Base-by-base conservation (phyloP, 2,113 vertebrate genomes). In the Salvator merianae region DNA sequence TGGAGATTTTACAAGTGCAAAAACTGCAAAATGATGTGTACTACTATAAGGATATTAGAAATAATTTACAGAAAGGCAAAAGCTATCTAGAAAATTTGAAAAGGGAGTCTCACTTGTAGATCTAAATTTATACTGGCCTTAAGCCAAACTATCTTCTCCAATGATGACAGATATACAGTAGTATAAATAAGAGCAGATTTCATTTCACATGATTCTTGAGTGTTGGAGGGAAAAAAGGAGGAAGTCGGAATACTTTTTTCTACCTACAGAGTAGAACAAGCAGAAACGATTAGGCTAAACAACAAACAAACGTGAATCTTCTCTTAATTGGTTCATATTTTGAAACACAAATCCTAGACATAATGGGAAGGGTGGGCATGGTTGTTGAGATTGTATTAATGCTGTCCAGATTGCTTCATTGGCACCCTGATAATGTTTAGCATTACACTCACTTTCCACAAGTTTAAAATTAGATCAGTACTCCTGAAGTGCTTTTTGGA, bases 111-210 rank as follows among this genome's bases (percentile, higher is more conserved):
- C 34, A 5, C 66, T 71, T 30, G 50, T 71, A 30, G 7, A 16
- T 32, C 79, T 82, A 63, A 63, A 82, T 72, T 63, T 82, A 73
- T 40, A 82, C 68, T 73, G 80, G 80, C 69, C 80, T 82, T 14
- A 32, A 82, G 80, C 80, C 80, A 82, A 82, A 20, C 9, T 62
- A 62, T 24, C 53, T 73, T 62, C 80, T 26, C 28, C 40, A 53
- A 73, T 12, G 53, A 73, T 73, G 69, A 82, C 80, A 73, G 70
- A 73, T 40, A 73, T 63, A 32, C 20, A 32, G 69, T 53, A 73
- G 36, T 59, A 82, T 82, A 62, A 72, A 72, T 34, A 72, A 82
- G 62, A 59, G 30, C 53, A 72, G 66, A 81, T 59, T 81, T 71
- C 28, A 28, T n/a, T 81, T 63, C 28, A n/a, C 50, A 82, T 43